Conservation (phyloP, 2,888 invertebrate species). For the Limnephilus marmoratus region DNA sequence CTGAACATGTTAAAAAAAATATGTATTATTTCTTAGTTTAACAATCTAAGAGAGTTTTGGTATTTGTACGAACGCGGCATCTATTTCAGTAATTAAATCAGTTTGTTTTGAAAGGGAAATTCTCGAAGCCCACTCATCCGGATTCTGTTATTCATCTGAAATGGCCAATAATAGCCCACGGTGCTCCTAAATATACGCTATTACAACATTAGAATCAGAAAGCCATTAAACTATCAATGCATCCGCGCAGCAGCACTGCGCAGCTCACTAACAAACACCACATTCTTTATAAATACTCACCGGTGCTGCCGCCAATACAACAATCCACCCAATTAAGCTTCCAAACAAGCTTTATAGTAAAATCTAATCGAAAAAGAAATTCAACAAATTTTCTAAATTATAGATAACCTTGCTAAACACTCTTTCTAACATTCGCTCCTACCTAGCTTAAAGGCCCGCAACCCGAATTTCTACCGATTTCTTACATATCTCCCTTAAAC, state of each 20-base stretch:
- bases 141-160: slow-evolving; percentile 3
- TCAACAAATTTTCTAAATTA: too few species aligned
- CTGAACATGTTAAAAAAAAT: too few species aligned
- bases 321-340: slow-evolving; percentile 20
- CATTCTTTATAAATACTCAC: slow-evolving; percentile 24
- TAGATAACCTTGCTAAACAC: too few species aligned
- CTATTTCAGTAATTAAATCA: not conserved
- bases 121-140: not conserved
- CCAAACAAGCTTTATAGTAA: not conserved
- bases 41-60: not conserved
- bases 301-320: slow-evolving; percentile 39
- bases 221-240: slow-evolving; percentile 41
- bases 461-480: too few species aligned
- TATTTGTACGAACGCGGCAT: not conserved
- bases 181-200: slow-evolving; percentile 28
- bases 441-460: too few species aligned
- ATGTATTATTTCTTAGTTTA: too few species aligned
- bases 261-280: not conserved
- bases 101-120: not conserved
- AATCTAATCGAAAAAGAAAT: not conserved
- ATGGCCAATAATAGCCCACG: not conserved
- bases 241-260: not conserved
- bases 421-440: too few species aligned
- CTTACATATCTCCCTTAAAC: too few species aligned
- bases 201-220: slow-evolving; percentile 42